phyloP scores from a whole-genome alignment of 37 sponge, comb jelly and placozoan species.

The Eunapius fragilis region DNA sequence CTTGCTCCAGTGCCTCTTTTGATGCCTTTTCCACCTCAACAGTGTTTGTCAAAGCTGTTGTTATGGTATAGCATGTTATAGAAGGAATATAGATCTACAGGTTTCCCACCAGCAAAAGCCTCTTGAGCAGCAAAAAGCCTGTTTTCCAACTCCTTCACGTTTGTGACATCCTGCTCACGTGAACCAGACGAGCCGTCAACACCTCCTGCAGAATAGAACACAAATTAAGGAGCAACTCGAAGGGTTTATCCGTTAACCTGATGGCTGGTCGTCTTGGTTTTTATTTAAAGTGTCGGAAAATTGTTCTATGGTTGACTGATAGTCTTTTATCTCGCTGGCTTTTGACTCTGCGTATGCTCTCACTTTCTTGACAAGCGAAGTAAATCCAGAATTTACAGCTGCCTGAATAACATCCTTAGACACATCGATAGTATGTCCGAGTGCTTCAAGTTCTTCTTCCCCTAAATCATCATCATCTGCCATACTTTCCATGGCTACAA shows the following conservation, averaged over 20 bases:
- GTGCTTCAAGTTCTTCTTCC: background rate
- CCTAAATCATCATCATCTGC: background rate
- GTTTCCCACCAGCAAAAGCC: background rate
- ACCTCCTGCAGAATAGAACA: background rate
- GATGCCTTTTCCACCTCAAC: background rate
- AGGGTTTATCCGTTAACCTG: background rate
- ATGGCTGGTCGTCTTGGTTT: background rate
- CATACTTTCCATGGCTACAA: background rate
- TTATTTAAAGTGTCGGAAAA: background rate
- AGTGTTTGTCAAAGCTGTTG: background rate
- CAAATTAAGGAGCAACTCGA: background rate
- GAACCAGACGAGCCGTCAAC: background rate
- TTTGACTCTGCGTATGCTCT: background rate
- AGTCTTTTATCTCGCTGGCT: background rate
- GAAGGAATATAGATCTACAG: background rate
- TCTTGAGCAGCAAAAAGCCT: background rate
- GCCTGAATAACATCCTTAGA: background rate
- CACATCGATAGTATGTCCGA: background rate
- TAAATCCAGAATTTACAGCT: background rate
- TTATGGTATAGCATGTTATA: background rate
- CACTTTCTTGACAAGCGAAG: background rate
- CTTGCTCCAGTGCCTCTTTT: background rate
- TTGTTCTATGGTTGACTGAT: background rate
- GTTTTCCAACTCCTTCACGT: background rate
- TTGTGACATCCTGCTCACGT: background rate